Conservation (phyloP, 2,888 invertebrate genomes). For the Hypercompe scribonia region DNA sequence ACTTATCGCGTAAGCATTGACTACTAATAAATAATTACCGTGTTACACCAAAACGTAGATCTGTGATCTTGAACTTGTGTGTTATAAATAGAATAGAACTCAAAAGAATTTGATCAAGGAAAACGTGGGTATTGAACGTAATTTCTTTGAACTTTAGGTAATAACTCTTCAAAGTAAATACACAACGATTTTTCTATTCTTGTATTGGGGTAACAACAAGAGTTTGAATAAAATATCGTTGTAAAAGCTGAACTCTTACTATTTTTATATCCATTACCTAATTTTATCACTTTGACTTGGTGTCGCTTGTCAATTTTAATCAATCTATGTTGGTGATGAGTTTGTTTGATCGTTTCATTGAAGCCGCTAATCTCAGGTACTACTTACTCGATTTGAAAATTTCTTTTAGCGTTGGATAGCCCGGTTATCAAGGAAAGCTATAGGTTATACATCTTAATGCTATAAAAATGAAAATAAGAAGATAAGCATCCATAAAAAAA, state of each 20-base stretch:
- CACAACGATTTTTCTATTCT: neutral
- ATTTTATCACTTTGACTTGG: neutral
- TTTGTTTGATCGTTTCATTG: no score
- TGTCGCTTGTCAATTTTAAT: neutral
- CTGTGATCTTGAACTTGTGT: slow-evolving; percentile 23
- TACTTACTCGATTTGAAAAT: no score
- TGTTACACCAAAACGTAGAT: slow-evolving; percentile 19
- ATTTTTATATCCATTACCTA: neutral
- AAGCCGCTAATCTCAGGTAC: no score
- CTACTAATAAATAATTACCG: neutral
- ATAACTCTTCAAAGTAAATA: slow-evolving; percentile 7
- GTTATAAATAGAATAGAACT: slow-evolving; percentile 33
- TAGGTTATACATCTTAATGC: no score
- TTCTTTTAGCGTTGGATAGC: no score
- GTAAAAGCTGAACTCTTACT: neutral
- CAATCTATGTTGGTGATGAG: no score
- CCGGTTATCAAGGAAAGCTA: no score
- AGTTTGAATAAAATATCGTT: neutral
- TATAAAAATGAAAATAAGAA: no score
- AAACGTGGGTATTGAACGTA: slow-evolving; percentile 19
- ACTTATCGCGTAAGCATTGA: neutral
- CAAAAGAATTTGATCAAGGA: slow-evolving; percentile 25
- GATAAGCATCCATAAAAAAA: no score
- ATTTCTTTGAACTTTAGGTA: slow-evolving; percentile 11
- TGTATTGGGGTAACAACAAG: neutral